These are phyloP conservation scores for Steatocranus sp. DNA, from an alignment of 2,797 vertebrate genomes.

Conservation along the genomic window DNA sequence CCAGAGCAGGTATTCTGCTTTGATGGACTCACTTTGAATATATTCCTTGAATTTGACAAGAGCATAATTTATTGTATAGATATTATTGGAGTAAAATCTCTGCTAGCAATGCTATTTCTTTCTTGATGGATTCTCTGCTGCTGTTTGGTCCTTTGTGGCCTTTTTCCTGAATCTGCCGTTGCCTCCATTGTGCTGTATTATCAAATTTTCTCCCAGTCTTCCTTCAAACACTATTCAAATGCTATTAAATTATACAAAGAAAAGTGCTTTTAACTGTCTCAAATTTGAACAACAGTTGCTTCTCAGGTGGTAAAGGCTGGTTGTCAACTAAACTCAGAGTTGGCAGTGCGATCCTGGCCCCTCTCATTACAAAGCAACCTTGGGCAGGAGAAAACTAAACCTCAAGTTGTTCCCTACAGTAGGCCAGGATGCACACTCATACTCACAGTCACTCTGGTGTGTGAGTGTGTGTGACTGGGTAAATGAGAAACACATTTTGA, in stretches of 20 bases:
- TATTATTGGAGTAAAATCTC: not conserved
- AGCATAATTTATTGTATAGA: not conserved
- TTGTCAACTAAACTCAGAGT: not conserved
- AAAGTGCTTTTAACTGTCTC: not conserved
- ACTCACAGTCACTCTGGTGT: not conserved
- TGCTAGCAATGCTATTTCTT: not conserved
- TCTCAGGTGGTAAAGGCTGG: not conserved
- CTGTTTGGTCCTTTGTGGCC: not conserved
- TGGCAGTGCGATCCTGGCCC: not conserved
- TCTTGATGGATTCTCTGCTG: not conserved
- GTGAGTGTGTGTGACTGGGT: not conserved
- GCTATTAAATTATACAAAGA: constrained; percentile 14
- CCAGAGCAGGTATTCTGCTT: not conserved
- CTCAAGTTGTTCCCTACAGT: not conserved
- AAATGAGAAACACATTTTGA: not conserved
- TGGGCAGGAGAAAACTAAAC: not conserved
- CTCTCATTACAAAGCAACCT: not conserved
- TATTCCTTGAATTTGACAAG: not conserved
- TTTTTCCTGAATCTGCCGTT: not conserved
- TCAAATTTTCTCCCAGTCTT: not conserved
- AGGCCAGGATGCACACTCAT: not conserved
- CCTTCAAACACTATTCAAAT: not conserved
- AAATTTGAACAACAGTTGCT: constrained; percentile 9
- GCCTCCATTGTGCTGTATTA: not conserved
- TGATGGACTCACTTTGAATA: not conserved